Base-by-base conservation (phyloP, 1,140 invertebrate genomes). In the Polyergus mexicanus region DNA sequence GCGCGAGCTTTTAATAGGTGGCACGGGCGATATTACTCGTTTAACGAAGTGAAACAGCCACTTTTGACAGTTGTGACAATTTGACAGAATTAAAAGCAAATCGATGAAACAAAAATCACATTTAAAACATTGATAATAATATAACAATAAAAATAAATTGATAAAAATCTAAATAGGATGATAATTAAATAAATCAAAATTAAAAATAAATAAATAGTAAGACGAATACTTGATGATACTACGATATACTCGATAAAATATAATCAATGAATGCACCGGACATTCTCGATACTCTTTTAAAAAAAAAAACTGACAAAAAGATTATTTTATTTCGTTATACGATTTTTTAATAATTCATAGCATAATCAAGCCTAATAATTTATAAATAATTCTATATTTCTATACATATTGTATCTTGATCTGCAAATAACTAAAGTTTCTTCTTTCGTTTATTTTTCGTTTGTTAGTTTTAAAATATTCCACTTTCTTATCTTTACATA, bases 1-100 rank as follows among this genome's bases (percentile, higher is more conserved):
- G 47, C 41, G 22, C 44, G 32, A 51, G 76, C 84, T 88, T 88
- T 88, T 86, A 75, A 80, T 81, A 88, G 63, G 51, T 10, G 38
- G 13, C 22, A 22, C 71, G 62, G 11, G 66, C 44, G 8, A 7
- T 28, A 28, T 28, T 28, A 28, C 25, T 54, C 60, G 16, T 11
- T 54, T 68, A 80, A 25, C 19, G 28, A 58, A 11, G 11, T 58
- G 10, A 47, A 68, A 56, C 16, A 72, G 35, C 19, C n/a, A 16
- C n/a, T 72, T 16, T 62, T 44, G 8, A 60, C 11, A 44, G 13
- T 58, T 35, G 35, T 8, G 28, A 6, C 32, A 35, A 25, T 68
- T 80, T 69, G 3, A 13, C 44, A 22, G 5, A 60, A 58, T 58
- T 54, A 63, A 3, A 76, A 38, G 32, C 41, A n/a, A 63, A 63